Conservation (phyloP, 1,140 invertebrate genomes). For the Ceratosolen fusciceps region DNA sequence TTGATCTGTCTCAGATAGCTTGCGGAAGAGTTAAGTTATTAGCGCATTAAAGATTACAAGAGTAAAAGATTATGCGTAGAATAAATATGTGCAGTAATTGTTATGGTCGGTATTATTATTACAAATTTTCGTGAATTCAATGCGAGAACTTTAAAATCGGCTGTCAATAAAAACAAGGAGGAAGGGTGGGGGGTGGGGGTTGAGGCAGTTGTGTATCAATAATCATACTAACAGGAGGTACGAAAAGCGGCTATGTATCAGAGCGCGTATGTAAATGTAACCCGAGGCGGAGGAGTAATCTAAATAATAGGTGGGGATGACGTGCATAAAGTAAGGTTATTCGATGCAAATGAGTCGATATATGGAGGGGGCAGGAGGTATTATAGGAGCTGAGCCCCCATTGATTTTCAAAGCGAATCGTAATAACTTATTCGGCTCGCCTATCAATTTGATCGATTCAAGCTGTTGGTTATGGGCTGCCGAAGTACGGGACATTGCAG, state of each 20-base stretch:
- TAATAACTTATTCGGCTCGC: constrained; percentile 40
- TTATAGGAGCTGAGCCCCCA: neutral
- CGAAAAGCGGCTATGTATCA: neutral
- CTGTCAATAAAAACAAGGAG: too few species aligned
- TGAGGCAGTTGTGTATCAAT: too few species aligned
- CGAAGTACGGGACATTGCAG: neutral
- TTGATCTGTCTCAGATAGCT: too few species aligned
- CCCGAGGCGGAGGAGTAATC: constrained; percentile 8
- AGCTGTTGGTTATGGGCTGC: constrained; percentile 30
- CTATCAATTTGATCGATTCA: constrained; percentile 40
- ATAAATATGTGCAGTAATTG: too few species aligned
- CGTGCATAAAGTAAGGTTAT: constrained; percentile 25
- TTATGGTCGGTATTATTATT: too few species aligned
- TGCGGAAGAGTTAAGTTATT: too few species aligned
- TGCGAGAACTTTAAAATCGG: too few species aligned
- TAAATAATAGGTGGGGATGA: constrained; percentile 28
- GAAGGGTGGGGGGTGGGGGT: too few species aligned
- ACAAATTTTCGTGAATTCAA: too few species aligned
- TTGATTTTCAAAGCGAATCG: constrained; percentile 42
- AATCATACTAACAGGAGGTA: neutral
- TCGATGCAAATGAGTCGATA: constrained; percentile 43
- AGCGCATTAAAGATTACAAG: too few species aligned
- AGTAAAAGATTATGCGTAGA: too few species aligned
- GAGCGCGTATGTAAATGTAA: neutral
- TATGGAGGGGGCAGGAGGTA: neutral